Conservation (phyloP, 2,888 invertebrate species). For the Catocala fraxini region DNA sequence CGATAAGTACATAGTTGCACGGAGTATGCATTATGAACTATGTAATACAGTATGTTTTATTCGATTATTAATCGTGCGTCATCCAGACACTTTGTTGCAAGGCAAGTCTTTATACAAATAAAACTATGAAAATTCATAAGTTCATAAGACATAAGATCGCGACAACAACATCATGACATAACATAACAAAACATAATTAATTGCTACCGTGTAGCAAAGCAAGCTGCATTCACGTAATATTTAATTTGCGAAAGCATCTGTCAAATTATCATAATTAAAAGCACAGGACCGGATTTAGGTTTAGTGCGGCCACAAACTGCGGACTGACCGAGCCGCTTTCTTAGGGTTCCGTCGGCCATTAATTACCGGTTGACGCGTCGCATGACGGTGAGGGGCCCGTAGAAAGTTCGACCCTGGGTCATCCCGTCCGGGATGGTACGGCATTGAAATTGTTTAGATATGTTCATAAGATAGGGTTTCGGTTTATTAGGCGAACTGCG, state of each 20-base stretch:
- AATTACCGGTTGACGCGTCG: conserved; percentile 71
- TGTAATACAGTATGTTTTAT: too few species aligned
- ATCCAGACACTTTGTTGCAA: background rate
- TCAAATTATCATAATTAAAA: conserved; percentile 50
- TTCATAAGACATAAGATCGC: conserved; percentile 3
- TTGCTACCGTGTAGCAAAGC: conserved; percentile 14
- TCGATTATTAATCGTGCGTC: too few species aligned
- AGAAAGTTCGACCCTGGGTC: conserved; percentile 80
- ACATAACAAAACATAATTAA: conserved; percentile 24
- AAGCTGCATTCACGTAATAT: conserved; percentile 24
- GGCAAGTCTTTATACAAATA: background rate
- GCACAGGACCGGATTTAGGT: conserved; percentile 39
- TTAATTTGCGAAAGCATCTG: conserved; percentile 41
- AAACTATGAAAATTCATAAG: background rate
- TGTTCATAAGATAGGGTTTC: conserved; percentile 42
- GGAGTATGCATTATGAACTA: too few species aligned
- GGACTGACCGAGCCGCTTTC: conserved; percentile 50
- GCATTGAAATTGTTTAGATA: conserved; percentile 53
- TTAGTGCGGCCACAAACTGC: conserved; percentile 21
- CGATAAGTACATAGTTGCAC: too few species aligned
- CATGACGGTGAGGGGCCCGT: conserved; percentile 65
- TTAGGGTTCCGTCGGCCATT: conserved; percentile 59
- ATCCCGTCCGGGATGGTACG: conserved; percentile 48
- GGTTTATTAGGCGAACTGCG: conserved; percentile 38
- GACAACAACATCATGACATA: conserved; percentile 14